Percentiles rank a stretch among this genome's conserved stretches.
Evolutionary conservation across 2,113 vertebrate genomes (phyloP).

Genomic region (Geococcyx californianus): DNA sequence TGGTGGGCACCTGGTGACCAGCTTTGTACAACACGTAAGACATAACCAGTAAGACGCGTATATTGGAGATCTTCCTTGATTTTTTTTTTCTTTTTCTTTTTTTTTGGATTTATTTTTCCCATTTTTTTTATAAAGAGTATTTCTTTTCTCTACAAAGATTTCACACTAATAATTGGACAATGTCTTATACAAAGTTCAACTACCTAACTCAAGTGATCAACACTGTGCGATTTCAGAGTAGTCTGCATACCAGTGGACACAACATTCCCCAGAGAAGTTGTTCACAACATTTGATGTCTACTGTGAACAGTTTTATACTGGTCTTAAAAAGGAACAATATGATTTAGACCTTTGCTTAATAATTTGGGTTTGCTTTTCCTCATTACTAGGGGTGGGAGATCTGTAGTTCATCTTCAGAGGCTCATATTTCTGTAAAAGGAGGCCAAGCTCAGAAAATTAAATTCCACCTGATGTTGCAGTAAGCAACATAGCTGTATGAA

Average conservation of each 20-base stretch:
- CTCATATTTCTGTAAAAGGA: not conserved
- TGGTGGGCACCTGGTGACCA: no score
- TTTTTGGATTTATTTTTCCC: not conserved
- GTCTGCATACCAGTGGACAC: not conserved
- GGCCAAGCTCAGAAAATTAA: not conserved
- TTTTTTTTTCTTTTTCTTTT: not conserved
- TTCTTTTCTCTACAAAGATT: not conserved
- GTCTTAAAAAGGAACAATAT: not conserved
- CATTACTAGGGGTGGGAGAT: not conserved
- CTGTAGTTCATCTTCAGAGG: not conserved
- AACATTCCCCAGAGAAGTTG: not conserved
- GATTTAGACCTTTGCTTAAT: not conserved
- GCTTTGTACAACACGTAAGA: not conserved
- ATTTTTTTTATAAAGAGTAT: not conserved
- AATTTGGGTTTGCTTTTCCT: not conserved
- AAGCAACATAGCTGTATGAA: not conserved
- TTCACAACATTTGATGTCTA: not conserved
- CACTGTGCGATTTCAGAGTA: not conserved
- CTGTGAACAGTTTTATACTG: not conserved
- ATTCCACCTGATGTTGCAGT: not conserved
- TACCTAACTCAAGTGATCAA: not conserved
- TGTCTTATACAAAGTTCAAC: not conserved
- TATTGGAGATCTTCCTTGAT: not conserved
- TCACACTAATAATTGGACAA: not conserved
- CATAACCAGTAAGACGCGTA: not conserved